phyloP scores from a whole-genome alignment of 2,113 vertebrate genomes.

The Semnornis frantzii region DNA sequence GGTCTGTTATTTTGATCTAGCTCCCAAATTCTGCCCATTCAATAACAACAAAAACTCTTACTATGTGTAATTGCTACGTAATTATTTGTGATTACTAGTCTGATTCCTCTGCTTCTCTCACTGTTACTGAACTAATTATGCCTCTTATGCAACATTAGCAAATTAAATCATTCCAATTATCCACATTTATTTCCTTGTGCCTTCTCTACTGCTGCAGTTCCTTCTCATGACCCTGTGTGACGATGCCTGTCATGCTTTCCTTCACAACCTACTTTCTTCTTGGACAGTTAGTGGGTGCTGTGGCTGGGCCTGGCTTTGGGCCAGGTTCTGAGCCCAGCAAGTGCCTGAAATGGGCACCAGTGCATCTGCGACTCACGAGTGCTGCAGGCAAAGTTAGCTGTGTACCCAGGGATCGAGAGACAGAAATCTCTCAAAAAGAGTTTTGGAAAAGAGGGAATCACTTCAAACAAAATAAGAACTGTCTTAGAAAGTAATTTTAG shows the following conservation, averaged over 20 bases:
- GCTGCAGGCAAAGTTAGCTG: fast-evolving
- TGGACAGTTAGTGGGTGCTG: not conserved
- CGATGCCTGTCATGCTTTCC: constrained; percentile 13
- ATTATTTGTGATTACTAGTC: constrained; percentile 72
- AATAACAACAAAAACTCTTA: constrained; percentile 49
- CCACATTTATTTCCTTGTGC: constrained; percentile 57
- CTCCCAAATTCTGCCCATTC: constrained; percentile 50
- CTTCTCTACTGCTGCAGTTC: constrained; percentile 40
- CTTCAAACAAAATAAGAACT: not conserved
- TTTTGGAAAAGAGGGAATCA: not conserved
- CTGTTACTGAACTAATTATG: constrained; percentile 72
- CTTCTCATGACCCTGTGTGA: constrained; percentile 24
- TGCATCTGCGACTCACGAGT: fast-evolving
- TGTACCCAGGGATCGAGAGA: fast-evolving
- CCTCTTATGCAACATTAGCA: constrained; percentile 73
- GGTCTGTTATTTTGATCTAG: constrained; percentile 56
- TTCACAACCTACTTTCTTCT: constrained; percentile 21
- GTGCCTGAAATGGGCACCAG: fast-evolving
- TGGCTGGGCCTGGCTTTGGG: not conserved
- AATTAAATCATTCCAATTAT: constrained; percentile 73
- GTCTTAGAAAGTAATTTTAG: not conserved
- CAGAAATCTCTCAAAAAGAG: not conserved
- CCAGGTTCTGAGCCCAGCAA: not conserved
- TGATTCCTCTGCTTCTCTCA: constrained; percentile 64
- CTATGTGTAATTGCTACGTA: constrained; percentile 61